Conservation (phyloP, 2,113 vertebrate species). For the Phasianus colchicus region DNA sequence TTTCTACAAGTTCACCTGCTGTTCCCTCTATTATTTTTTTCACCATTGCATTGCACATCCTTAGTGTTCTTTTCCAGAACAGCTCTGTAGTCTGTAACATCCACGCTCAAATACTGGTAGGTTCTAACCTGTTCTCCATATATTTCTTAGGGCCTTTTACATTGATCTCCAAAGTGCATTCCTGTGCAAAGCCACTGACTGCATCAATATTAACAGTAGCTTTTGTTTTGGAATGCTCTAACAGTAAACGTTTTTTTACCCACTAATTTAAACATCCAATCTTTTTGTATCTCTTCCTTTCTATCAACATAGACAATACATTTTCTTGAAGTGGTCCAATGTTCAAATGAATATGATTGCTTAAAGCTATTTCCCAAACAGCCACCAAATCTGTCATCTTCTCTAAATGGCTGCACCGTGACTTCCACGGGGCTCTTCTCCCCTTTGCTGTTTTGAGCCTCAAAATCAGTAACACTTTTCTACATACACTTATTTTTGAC, state of each 20-base stretch:
- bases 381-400: constrained; percentile 95
- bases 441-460: not conserved
- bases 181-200: constrained; percentile 93
- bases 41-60: constrained; percentile 97
- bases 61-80: constrained; percentile 98
- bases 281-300: constrained; percentile 92
- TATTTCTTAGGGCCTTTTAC: constrained; percentile 96
- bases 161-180: constrained; percentile 96
- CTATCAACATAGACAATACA: constrained; percentile 92
- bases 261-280: constrained; percentile 99
- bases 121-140: constrained; percentile 93
- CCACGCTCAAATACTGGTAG: constrained; percentile 93
- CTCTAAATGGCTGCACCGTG: constrained; percentile 69
- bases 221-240: constrained; percentile 87
- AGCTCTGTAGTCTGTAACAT: constrained; percentile 89
- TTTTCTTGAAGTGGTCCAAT: constrained; percentile 96
- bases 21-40: constrained; percentile 88
- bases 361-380: constrained; percentile 95
- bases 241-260: constrained; percentile 93
- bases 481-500: not conserved
- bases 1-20: constrained; percentile 97
- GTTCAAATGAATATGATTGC: constrained; percentile 97
- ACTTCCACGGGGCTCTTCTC: constrained; percentile 9
- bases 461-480: not conserved
- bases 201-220: constrained; percentile 97